Conservation (phyloP, 2,113 vertebrate genomes). For the Laticauda colubrina region DNA sequence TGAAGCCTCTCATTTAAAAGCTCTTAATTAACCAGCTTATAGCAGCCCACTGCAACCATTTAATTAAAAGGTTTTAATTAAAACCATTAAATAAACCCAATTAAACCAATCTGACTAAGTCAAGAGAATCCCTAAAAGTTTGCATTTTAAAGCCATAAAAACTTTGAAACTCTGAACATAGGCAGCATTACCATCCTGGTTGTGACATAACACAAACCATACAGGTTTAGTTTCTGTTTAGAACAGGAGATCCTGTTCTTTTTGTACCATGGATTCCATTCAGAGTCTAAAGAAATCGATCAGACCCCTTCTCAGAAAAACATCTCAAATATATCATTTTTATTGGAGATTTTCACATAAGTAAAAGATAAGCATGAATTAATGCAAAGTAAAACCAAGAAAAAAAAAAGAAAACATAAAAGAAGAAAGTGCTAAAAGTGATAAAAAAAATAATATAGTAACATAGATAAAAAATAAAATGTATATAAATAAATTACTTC, state of each 20-base stretch:
- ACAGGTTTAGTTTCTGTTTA: background rate
- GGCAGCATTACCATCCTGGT: background rate
- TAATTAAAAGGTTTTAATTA: background rate
- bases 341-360: background rate
- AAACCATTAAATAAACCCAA: background rate
- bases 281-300: background rate
- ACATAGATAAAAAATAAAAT: background rate
- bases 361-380: background rate
- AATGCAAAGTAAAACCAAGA: background rate
- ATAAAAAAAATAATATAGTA: background rate
- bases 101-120: background rate
- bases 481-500: background rate
- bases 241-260: background rate
- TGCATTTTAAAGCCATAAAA: background rate
- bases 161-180: background rate
- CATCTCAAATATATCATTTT: background rate
- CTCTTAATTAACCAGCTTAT: background rate
- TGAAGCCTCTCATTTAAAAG: background rate
- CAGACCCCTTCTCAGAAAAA: background rate
- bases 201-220: background rate
- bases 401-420: background rate
- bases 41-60: background rate
- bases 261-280: background rate
- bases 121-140: background rate
- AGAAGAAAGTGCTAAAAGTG: background rate